Conservation (phyloP, 2,113 vertebrate genomes). For the Tetrax tetrax region DNA sequence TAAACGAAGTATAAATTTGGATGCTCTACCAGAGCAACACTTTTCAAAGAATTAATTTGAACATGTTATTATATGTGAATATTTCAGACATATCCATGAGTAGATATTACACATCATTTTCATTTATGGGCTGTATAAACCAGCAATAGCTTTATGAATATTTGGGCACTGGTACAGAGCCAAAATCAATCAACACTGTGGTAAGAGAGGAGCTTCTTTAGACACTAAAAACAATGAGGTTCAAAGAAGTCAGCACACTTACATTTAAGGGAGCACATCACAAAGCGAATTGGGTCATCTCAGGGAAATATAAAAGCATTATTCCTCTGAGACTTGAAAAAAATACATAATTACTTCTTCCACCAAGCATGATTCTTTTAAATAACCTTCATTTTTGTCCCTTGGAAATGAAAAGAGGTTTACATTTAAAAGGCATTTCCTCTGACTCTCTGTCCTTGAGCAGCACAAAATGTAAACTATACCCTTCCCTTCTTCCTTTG, state of each 20-base stretch:
- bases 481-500: conserved; percentile 75
- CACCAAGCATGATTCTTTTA: conserved; percentile 77
- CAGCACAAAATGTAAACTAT: conserved; percentile 78
- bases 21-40: not conserved
- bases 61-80: not conserved
- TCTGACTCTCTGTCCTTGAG: conserved; percentile 80
- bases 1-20: not conserved
- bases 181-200: conserved; percentile 37
- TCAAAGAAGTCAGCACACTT: conserved; percentile 43
- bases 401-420: conserved; percentile 81
- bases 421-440: conserved; percentile 80
- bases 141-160: not conserved
- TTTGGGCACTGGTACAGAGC: not conserved
- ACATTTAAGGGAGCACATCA: conserved; percentile 68
- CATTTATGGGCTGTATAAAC: not conserved
- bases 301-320: conserved; percentile 72
- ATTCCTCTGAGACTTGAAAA: conserved; percentile 74
- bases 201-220: conserved; percentile 27
- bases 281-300: conserved; percentile 72
- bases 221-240: conserved; percentile 60
- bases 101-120: not conserved
- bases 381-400: conserved; percentile 81
- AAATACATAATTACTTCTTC: conserved; percentile 81
- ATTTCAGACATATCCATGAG: not conserved
- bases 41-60: not conserved